Conservation (phyloP, 2,113 vertebrate genomes). For the Mellivora capensis region DNA sequence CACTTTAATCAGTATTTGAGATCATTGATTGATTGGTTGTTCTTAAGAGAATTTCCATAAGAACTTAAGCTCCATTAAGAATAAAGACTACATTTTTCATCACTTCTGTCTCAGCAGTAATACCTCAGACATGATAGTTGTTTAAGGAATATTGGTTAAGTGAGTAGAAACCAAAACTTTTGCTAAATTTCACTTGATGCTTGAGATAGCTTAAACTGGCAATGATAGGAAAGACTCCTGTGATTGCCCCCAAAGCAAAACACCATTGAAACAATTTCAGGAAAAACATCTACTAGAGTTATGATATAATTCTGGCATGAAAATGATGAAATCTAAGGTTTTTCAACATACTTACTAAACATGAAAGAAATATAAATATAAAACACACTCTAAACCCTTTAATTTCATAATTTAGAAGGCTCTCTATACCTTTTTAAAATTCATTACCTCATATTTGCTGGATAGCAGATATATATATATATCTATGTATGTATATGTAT, state of each 20-base stretch:
- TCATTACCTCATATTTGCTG: background rate
- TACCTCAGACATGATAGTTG: background rate
- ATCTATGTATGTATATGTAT: background rate
- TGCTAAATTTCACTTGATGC: background rate
- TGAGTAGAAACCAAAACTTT: background rate
- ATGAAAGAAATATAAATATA: background rate
- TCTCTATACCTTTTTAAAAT: background rate
- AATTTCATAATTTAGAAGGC: background rate
- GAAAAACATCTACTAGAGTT: background rate
- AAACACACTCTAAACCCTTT: background rate
- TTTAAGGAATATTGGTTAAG: background rate
- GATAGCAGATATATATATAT: background rate
- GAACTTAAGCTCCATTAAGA: background rate
- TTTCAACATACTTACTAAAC: background rate
- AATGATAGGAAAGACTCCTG: background rate
- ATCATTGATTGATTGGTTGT: background rate
- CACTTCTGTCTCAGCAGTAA: background rate
- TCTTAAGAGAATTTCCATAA: background rate
- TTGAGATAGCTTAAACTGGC: background rate
- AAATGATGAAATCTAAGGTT: background rate
- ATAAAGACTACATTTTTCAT: background rate
- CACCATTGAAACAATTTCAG: background rate
- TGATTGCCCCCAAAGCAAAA: background rate
- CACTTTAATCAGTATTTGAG: background rate
- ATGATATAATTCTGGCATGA: background rate